phyloP scores from a whole-genome alignment of 2,113 vertebrate genomes.

The Poecile atricapillus region DNA sequence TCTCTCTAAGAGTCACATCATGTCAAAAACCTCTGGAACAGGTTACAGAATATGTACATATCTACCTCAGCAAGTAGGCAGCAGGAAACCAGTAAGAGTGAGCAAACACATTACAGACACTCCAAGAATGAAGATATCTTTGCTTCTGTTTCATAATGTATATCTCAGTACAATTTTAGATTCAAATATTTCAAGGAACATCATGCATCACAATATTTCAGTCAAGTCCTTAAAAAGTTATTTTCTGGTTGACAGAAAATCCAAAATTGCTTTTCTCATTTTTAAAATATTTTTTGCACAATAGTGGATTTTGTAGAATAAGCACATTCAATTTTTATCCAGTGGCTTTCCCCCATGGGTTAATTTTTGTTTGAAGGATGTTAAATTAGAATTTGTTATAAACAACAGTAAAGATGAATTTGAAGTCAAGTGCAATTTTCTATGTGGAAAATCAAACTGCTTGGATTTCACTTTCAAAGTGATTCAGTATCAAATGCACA shows the following conservation, averaged over 20 bases:
- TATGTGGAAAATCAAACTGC: neutral
- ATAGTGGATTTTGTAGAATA: neutral
- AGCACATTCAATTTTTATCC: neutral
- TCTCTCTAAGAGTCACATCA: neutral
- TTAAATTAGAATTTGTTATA: neutral
- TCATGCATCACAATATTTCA: neutral
- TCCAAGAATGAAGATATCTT: neutral
- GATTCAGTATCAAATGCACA: neutral
- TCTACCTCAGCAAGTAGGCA: neutral
- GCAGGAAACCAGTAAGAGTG: neutral
- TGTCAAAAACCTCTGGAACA: neutral
- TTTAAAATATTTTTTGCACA: neutral
- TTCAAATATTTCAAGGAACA: neutral
- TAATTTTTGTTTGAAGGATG: neutral
- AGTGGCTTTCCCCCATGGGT: neutral
- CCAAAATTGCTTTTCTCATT: neutral
- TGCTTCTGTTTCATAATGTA: neutral
- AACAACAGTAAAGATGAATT: neutral
- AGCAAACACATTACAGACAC: neutral
- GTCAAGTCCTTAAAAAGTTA: neutral
- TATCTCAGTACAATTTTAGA: neutral
- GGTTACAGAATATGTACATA: accelerated
- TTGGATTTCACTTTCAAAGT: neutral
- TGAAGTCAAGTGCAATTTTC: neutral
- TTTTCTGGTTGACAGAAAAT: neutral